Conservation (phyloP, 2,113 vertebrate species). For the Dromiciops gliroides region DNA sequence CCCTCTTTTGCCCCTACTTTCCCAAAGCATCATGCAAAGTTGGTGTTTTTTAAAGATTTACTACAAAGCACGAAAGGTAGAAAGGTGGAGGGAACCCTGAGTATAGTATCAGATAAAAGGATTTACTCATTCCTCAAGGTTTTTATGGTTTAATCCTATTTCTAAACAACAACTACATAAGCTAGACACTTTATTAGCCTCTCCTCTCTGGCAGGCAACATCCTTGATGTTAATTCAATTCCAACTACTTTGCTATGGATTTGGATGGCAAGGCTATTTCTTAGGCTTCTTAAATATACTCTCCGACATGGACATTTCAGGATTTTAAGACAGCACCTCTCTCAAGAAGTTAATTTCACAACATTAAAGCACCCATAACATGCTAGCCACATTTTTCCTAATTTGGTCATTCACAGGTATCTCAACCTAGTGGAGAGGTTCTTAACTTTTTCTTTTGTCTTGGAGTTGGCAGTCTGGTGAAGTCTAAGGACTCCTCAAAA, state of each 20-base stretch:
- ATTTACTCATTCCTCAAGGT: not conserved
- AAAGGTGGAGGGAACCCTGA: not conserved
- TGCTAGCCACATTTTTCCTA: not conserved
- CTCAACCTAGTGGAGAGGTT: not conserved
- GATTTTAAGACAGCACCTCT: not conserved
- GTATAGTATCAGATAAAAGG: not conserved
- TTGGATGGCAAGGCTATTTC: not conserved
- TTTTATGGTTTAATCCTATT: not conserved
- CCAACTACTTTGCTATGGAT: not conserved
- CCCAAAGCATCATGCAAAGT: not conserved
- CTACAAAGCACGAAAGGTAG: not conserved
- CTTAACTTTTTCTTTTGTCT: not conserved
- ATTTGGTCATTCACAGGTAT: not conserved
- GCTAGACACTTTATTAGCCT: not conserved
- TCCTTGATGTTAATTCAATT: not conserved
- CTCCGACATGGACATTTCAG: not conserved
- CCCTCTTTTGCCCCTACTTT: constrained; percentile 27
- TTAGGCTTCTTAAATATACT: not conserved
- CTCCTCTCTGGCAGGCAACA: not conserved
- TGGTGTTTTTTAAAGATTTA: not conserved
- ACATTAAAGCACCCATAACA: not conserved
- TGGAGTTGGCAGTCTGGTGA: not conserved
- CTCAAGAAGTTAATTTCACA: not conserved
- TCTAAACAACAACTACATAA: not conserved
- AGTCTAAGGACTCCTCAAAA: not conserved